Conservation (phyloP, 2,797 vertebrate genomes). For the Philypnodon macrostomus region DNA sequence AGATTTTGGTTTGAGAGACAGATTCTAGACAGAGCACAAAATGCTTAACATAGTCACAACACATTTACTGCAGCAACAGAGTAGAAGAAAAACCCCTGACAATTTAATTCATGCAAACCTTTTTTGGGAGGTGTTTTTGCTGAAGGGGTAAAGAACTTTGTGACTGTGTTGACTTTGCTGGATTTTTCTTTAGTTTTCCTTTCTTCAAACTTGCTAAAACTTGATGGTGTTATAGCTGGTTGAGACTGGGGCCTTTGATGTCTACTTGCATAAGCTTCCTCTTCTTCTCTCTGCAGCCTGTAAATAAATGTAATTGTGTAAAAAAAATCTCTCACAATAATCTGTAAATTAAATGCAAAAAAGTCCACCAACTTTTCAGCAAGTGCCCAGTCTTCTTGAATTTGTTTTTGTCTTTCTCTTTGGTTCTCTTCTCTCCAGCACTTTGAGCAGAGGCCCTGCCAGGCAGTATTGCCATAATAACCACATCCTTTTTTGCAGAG, state of each 20-base stretch:
- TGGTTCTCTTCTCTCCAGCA: conserved; percentile 95
- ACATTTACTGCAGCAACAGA: no score
- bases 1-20: conserved; percentile 22
- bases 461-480: conserved; percentile 91
- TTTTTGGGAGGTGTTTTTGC: conserved; percentile 85
- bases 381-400: conserved; percentile 92
- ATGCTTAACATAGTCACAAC: background rate
- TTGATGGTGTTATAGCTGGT: conserved; percentile 76
- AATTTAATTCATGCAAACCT: conserved; percentile 68
- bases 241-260: conserved; percentile 81
- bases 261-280: conserved; percentile 87
- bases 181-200: conserved; percentile 92
- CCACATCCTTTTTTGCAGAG: conserved; percentile 95
- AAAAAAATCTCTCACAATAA: no score
- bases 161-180: conserved; percentile 89
- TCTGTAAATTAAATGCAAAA: no score
- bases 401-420: conserved; percentile 87
- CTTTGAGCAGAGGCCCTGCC: conserved; percentile 95
- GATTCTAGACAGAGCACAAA: background rate
- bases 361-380: conserved; percentile 83
- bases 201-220: conserved; percentile 89
- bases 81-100: background rate
- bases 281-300: conserved; percentile 92
- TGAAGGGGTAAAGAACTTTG: conserved; percentile 92
- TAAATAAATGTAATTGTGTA: conserved; percentile 8